These are phyloP conservation scores for Furcifer pardalis DNA, from an alignment of 2,797 vertebrate genomes.

Conservation along the genomic window DNA sequence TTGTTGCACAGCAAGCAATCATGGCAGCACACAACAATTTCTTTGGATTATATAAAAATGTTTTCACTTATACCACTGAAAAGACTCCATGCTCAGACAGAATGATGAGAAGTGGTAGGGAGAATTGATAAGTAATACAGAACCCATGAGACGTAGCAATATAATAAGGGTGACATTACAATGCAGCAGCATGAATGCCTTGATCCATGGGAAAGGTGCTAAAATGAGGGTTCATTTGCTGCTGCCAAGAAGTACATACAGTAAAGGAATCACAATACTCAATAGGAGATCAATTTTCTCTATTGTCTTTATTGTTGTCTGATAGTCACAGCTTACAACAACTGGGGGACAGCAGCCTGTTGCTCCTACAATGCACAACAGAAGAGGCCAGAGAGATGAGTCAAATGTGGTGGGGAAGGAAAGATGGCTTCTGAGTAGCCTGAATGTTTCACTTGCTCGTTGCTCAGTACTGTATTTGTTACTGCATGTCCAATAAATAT, in stretches of 20 bases:
- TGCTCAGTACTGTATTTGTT: not conserved
- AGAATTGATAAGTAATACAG: not conserved
- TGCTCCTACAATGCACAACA: not conserved
- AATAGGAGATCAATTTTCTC: not conserved
- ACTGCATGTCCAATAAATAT: not conserved
- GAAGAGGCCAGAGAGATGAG: not conserved
- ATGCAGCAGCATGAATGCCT: not conserved
- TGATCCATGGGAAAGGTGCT: not conserved
- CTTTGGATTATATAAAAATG: conserved; percentile 35
- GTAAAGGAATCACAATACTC: not conserved
- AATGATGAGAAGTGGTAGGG: conserved; percentile 26
- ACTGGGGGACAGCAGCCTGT: not conserved
- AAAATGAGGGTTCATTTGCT: not conserved
- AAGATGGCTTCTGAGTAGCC: not conserved
- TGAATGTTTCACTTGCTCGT: not conserved
- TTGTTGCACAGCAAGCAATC: conserved; percentile 29
- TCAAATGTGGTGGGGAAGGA: not conserved
- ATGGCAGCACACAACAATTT: conserved; percentile 20
- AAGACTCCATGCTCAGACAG: conserved; percentile 10
- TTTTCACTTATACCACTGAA: conserved; percentile 23
- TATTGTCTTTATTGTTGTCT: not conserved
- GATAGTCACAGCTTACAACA: not conserved
- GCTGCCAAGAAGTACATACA: not conserved
- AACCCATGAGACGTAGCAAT: not conserved
- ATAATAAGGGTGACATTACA: not conserved